These are phyloP conservation scores for Lycorma delicatula DNA, from an alignment of 1,140 invertebrate species.

Conservation along the genomic window DNA sequence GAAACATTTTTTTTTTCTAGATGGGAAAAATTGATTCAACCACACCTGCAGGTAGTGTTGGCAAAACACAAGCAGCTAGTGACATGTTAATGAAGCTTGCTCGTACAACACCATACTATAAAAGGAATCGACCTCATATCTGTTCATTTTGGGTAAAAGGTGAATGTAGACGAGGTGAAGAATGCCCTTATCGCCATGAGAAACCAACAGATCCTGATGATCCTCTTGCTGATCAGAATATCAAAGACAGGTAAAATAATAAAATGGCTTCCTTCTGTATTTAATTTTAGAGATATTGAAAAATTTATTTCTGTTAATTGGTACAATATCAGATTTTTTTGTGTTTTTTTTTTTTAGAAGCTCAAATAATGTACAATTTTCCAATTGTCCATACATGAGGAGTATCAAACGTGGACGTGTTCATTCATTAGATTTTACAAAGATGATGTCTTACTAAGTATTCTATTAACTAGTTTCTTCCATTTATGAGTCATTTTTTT, in stretches of 20 bases:
- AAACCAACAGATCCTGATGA: slow-evolving; percentile 99
- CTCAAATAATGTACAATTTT: too few species aligned
- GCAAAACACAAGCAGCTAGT: slow-evolving; percentile 68
- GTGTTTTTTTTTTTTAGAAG: too few species aligned
- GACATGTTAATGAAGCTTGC: slow-evolving; percentile 92
- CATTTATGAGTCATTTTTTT: too few species aligned
- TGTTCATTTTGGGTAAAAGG: slow-evolving; percentile 99
- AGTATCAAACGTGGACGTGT: too few species aligned
- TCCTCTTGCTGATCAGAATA: slow-evolving; percentile 97
- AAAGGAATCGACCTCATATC: slow-evolving; percentile 96
- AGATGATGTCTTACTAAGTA: too few species aligned
- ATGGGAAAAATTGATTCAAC: slow-evolving; percentile 34
- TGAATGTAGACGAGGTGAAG: slow-evolving; percentile 96
- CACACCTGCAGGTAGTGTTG: slow-evolving; percentile 42
- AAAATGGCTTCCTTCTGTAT: too few species aligned
- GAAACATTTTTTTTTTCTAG: slow-evolving; percentile 28
- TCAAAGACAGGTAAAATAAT: slow-evolving; percentile 80
- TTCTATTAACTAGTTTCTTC: too few species aligned
- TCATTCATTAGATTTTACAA: too few species aligned
- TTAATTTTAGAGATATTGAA: too few species aligned
- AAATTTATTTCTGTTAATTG: too few species aligned
- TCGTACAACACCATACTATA: slow-evolving; percentile 96
- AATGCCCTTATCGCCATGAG: slow-evolving; percentile 98
- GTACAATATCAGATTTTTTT: too few species aligned
- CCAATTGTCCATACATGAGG: too few species aligned